Conservation (phyloP, 2,888 invertebrate genomes). For the Tiliacea citrago region DNA sequence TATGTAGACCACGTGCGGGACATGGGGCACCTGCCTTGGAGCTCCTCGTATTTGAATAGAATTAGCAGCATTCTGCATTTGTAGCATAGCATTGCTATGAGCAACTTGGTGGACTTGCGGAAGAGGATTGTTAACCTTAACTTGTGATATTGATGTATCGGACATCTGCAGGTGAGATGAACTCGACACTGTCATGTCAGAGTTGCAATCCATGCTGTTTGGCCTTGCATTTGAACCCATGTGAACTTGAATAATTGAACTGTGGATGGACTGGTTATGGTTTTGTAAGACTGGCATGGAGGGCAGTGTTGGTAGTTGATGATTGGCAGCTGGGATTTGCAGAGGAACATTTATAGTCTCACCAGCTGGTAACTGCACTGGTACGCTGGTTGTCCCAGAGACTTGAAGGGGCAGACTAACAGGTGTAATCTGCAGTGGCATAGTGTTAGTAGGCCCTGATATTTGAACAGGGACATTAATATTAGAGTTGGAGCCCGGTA, state of each 20-base stretch:
- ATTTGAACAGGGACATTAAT: constrained; percentile 88
- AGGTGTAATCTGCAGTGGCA: constrained; percentile 86
- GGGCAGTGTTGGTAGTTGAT: constrained; percentile 81
- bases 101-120: constrained; percentile 86
- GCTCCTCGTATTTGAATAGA: constrained; percentile 84
- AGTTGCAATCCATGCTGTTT: constrained; percentile 79
- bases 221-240: constrained; percentile 84
- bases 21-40: constrained; percentile 87
- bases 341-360: constrained; percentile 87
- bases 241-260: constrained; percentile 87
- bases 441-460: constrained; percentile 81
- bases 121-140: constrained; percentile 81
- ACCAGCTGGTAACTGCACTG: constrained; percentile 85
- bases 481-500: constrained; percentile 85
- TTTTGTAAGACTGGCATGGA: constrained; percentile 87
- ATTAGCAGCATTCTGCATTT: constrained; percentile 83
- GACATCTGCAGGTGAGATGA: constrained; percentile 81
- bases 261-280: constrained; percentile 81
- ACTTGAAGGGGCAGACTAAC: constrained; percentile 87
- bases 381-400: constrained; percentile 83
- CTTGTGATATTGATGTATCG: constrained; percentile 80
- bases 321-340: constrained; percentile 81
- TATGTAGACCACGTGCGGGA: constrained; percentile 91
- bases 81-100: constrained; percentile 81
- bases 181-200: constrained; percentile 82